Conservation (phyloP, 2,113 vertebrate genomes). For the Sapayoa aenigma region DNA sequence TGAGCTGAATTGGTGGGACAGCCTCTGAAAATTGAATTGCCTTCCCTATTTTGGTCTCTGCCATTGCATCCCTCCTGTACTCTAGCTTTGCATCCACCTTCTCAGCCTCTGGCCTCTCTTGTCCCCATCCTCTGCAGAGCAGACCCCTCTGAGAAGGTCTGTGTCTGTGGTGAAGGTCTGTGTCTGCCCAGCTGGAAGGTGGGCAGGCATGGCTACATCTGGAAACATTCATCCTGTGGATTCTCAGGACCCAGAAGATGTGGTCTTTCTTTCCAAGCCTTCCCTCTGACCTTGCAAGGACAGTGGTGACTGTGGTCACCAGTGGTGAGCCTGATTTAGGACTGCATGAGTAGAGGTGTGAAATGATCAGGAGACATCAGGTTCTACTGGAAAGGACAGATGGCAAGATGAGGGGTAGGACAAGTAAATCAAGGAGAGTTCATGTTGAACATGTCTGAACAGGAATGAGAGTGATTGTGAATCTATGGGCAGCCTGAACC, state of each 20-base stretch:
- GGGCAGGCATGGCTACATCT: not conserved
- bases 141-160: not conserved
- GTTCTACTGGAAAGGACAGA: not conserved
- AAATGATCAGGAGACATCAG: not conserved
- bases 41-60: not conserved
- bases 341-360: not conserved
- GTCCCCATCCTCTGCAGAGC: not conserved
- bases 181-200: not conserved
- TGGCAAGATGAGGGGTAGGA: not conserved
- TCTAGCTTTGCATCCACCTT: not conserved
- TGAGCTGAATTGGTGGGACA: slow-evolving; percentile 60
- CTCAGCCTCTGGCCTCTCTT: not conserved
- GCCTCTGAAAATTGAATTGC: slow-evolving; percentile 67
- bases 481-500: not conserved
- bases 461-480: not conserved
- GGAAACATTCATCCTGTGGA: not conserved
- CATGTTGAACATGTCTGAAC: not conserved
- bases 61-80: not conserved
- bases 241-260: not conserved
- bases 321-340: not conserved
- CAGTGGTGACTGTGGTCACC: not conserved
- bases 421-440: not conserved
- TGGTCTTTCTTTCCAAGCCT: not conserved
- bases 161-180: not conserved
- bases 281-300: not conserved